These are phyloP conservation scores for Drosophila insularis DNA, from an alignment of 1,140 invertebrate species.

Conservation along the genomic window DNA sequence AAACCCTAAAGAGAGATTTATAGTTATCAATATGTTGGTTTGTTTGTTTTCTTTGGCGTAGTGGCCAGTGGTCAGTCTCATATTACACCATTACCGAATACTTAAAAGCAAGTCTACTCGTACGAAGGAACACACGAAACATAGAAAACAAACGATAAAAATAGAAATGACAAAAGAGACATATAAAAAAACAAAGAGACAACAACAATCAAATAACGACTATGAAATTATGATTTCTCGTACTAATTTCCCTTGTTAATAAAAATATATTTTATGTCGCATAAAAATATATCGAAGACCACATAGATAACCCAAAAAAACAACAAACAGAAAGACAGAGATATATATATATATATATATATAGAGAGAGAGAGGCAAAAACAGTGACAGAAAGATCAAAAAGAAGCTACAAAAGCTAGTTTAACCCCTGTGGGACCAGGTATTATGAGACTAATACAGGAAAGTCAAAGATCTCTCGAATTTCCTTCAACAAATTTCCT, in stretches of 20 bases:
- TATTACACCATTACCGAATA: constrained; percentile 32
- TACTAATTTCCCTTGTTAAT: constrained; percentile 76
- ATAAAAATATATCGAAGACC: constrained; percentile 43
- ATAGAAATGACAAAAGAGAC: constrained; percentile 38
- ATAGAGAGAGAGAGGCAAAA: not conserved
- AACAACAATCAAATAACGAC: constrained; percentile 48
- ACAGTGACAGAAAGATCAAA: not conserved
- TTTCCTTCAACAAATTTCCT: too few relatives aligned
- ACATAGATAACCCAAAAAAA: constrained; percentile 27
- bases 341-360: too few relatives aligned
- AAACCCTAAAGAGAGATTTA: constrained; percentile 56
- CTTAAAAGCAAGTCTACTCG: constrained; percentile 30
- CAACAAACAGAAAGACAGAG: not conserved
- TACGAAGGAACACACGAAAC: constrained; percentile 29
- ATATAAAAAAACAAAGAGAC: not conserved
- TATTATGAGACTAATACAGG: not conserved
- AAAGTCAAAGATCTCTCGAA: too few relatives aligned
- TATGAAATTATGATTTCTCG: constrained; percentile 76
- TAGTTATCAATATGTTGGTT: constrained; percentile 37
- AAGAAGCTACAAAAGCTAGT: not conserved
- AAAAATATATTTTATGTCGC: constrained; percentile 67
- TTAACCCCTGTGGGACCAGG: not conserved
- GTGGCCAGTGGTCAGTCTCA: constrained; percentile 20
- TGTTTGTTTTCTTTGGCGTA: not conserved
- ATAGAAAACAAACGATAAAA: constrained; percentile 31